These are phyloP conservation scores for Aegithalos caudatus DNA, from an alignment of 2,113 vertebrate species.

Conservation along the genomic window DNA sequence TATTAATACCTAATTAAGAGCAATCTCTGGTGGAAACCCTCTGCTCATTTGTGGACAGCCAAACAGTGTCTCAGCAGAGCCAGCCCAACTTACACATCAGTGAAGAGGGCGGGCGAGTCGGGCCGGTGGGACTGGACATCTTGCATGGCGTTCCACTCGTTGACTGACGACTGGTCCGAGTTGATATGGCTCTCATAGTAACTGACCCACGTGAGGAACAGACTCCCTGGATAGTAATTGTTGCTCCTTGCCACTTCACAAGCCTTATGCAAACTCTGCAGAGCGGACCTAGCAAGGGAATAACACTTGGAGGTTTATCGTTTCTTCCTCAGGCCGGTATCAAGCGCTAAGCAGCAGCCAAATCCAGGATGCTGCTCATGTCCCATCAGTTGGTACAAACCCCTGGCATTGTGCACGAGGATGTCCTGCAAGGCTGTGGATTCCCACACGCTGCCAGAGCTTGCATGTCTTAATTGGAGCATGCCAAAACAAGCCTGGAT, in stretches of 20 bases:
- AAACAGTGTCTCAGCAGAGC: not conserved
- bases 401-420: not conserved
- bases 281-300: constrained; percentile 83
- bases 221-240: constrained; percentile 96
- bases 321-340: not conserved
- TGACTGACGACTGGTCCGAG: constrained; percentile 91
- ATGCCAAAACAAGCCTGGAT: not conserved
- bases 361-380: not conserved
- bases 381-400: not conserved
- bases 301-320: not conserved
- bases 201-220: constrained; percentile 98
- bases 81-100: constrained; percentile 86
- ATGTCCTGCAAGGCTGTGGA: not conserved
- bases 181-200: constrained; percentile 96
- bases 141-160: constrained; percentile 98
- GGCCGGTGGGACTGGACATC: constrained; percentile 95
- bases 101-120: constrained; percentile 92
- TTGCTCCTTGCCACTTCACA: constrained; percentile 93
- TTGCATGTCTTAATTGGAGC: not conserved
- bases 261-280: constrained; percentile 96
- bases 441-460: not conserved
- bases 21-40: not conserved
- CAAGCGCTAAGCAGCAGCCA: not conserved
- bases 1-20: not conserved
- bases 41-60: not conserved